Conservation (phyloP, 1,140 invertebrate genomes). For the Leucophenga varia region DNA sequence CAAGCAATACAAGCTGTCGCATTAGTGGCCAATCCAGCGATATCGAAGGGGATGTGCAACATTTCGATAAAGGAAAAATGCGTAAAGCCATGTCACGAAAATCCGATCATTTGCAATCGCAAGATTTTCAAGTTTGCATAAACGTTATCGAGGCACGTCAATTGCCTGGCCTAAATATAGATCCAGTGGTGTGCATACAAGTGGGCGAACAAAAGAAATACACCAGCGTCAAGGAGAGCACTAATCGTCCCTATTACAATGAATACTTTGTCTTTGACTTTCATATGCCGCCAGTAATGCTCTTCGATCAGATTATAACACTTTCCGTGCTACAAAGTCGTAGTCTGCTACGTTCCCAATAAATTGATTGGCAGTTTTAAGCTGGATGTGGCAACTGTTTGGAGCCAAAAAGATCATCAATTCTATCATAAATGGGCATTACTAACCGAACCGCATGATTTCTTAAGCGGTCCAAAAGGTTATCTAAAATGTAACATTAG, state of each 20-base stretch:
- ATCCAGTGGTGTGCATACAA: constrained; percentile 87
- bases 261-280: constrained; percentile 95
- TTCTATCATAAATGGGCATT: constrained; percentile 93
- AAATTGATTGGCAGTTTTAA: constrained; percentile 86
- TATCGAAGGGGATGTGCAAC: constrained; percentile 14
- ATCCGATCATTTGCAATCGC: constrained; percentile 66
- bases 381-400: constrained; percentile 84
- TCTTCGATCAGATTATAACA: constrained; percentile 90
- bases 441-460: constrained; percentile 84
- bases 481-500: constrained; percentile 90
- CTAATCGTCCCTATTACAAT: constrained; percentile 90
- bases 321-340: constrained; percentile 83
- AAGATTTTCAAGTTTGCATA: constrained; percentile 86
- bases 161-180: constrained; percentile 86
- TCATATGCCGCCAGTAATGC: constrained; percentile 86
- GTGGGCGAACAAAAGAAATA: constrained; percentile 83
- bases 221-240: constrained; percentile 88
- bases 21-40: constrained; percentile 22
- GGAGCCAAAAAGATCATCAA: constrained; percentile 83
- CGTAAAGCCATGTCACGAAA: constrained; percentile 24
- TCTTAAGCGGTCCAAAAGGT: constrained; percentile 80
- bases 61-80: constrained; percentile 27
- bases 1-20: background rate
- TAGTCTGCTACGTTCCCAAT: constrained; percentile 76
- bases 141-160: constrained; percentile 88